Base-by-base conservation (phyloP, 37 sponge, comb jelly and placozoan genomes). In the Petrosia ficiformis region DNA sequence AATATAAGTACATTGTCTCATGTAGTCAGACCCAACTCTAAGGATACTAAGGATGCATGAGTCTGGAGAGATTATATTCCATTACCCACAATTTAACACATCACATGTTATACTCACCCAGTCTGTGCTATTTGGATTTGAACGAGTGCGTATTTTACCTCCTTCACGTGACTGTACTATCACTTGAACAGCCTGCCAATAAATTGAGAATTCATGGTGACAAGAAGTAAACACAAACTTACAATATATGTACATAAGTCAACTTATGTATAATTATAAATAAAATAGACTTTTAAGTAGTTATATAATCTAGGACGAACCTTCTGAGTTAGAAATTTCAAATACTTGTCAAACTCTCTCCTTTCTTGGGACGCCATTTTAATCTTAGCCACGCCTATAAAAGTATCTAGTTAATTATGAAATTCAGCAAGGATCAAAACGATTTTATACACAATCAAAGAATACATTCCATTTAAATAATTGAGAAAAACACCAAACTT, bases 91-190 rank as follows among this genome's bases (percentile, higher is more conserved):
- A n/a, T n/a, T n/a, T n/a, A n/a, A n/a, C n/a, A n/a, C n/a, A n/a
- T n/a, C n/a, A n/a, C n/a, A 59, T 40, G 2, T 26, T 67, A 0
- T 24, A 67, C 86, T 68, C 59, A 93, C 94, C 94, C 94, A 93
- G 30, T 92, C 93, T 44, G 71, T 76, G 42, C 82, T 82, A n/a
- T 31, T 30, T 42, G 85, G 72, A 33, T 35, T 57, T 1, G 90
- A 89, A 31, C 56, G 65, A 14, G 86, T 93, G 38, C 59, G 74
- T 26, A 88, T 22, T 61, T 57, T 74, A 14, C 73, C 74, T 43
- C 94, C 94, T 59, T 85, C 59, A 44, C 89, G 65, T 0, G 90
- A 85, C 77, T 93, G 90, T 0, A 93, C 83, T 0, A 93, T 65
- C 2, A 89, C 65, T 48, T 93, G 94, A 39, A 66, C 71, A 0